phyloP scores from a whole-genome alignment of 2,888 invertebrate species.

The Drymonia ruficornis region DNA sequence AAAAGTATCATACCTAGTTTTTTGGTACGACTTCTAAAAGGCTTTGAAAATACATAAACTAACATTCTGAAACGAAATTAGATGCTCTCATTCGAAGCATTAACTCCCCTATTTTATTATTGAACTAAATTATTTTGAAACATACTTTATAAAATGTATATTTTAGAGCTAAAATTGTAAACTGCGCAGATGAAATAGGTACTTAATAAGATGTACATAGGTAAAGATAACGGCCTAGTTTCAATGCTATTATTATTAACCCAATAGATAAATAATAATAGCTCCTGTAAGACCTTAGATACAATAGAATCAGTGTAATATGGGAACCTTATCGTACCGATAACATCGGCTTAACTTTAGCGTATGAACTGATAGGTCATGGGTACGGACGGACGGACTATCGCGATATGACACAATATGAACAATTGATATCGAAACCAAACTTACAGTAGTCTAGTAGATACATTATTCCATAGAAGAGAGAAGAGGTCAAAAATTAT shows the following conservation, averaged over 20 bases:
- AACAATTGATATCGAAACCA: not conserved
- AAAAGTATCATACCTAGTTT: not conserved
- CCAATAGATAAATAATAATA: not conserved
- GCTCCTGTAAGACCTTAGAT: not conserved
- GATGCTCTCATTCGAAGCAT: no score
- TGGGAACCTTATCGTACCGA: not conserved
- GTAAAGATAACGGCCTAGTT: no score
- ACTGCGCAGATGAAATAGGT: no score
- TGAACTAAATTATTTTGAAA: no score
- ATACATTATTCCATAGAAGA: not conserved
- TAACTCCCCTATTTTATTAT: no score
- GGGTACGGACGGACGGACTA: not conserved
- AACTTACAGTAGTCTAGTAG: not conserved
- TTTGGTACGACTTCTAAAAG: no score
- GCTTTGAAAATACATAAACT: no score
- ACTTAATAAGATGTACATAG: no score
- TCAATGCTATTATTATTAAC: not conserved
- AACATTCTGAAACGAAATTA: no score
- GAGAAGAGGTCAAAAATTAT: no score
- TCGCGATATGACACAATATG: not conserved
- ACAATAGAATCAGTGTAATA: not conserved
- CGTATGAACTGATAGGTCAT: not conserved
- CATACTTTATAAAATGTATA: no score
- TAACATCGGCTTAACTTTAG: not conserved
- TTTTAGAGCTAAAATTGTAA: no score